phyloP scores from a whole-genome alignment of 2,113 vertebrate species.

The Hucho hucho region DNA sequence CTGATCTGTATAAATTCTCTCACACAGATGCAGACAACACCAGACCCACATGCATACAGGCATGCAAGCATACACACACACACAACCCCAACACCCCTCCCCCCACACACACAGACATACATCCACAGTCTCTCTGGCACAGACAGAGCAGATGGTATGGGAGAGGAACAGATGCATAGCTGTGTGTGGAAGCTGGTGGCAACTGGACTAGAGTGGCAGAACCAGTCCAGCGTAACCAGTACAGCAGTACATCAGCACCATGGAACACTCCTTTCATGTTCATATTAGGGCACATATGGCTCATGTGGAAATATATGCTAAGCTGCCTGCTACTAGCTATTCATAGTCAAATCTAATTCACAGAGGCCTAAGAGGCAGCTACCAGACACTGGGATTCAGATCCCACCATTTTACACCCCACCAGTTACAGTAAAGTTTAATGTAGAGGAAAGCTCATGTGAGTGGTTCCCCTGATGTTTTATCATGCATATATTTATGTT shows the following conservation, averaged over 20 bases:
- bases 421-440: not conserved
- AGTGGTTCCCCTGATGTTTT: too few relatives aligned
- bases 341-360: not conserved
- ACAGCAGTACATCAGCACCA: not conserved
- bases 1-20: not conserved
- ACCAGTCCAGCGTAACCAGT: slow-evolving; percentile 1
- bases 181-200: slow-evolving; percentile 12
- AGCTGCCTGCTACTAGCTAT: not conserved
- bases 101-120: not conserved
- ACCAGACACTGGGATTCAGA: too few relatives aligned
- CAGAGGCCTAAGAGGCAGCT: too few relatives aligned
- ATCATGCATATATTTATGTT: not conserved
- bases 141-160: slow-evolving; percentile 26
- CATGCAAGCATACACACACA: not conserved
- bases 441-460: too few relatives aligned
- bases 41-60: not conserved
- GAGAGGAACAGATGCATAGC: slow-evolving; percentile 31
- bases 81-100: not conserved
- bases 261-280: slow-evolving; percentile 1
- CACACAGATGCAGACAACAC: not conserved
- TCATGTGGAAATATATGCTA: not conserved
- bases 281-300: slow-evolving; percentile 2
- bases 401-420: too few relatives aligned
- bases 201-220: slow-evolving; percentile 6
- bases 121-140: not conserved